Evolutionary conservation across 2,797 vertebrate species (phyloP), one percentile per base, ranked within the genome.

Genomic region (Micropoecilia bifurca): DNA sequence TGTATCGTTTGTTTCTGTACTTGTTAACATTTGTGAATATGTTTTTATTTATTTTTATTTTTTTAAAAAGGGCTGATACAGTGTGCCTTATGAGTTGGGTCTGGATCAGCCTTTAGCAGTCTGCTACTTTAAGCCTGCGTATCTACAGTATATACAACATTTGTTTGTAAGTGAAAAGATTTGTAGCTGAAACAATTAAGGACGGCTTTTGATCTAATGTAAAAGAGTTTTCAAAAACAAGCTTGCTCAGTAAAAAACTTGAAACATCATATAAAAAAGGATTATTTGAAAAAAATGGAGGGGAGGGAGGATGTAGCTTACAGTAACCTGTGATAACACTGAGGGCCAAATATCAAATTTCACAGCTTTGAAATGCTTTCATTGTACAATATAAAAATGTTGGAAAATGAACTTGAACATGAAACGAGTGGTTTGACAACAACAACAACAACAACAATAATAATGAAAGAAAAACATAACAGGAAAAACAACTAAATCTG

Each of bases 81-180:
- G 92, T 95, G 94, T 94, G 93, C 93, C 92, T 89, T 87, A 71
- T 80, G 78, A 85, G 77, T 89, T 57, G 82, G 80, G 88, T 79
- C 83, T 89, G 71, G 71, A 84, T 84, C 85, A 92, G 86, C 89
- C 88, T 77, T 83, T 81, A 87, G 85, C 80, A 83, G 78, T 91
- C 81, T 79, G 84, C 90, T 90, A 91, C 85, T 88, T 90, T 90
- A 89, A 89, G 90, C 91, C 91, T 88, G 79, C 83, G 71, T 90
- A 93, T 91, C 84, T 91, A 89, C 89, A 88, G 71, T 93, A 94
- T 94, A 79, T 94, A 94, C 93, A 94, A 92, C 71, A 75, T 80
- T 76, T 71, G 78, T 83, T 77, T 77, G 82, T 76, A 83, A 45
- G 57, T 83, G 74, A 71, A 86, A 87, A 33, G 9, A 80, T 83